phyloP scores from a whole-genome alignment of 1,140 invertebrate species.

The Scaptomyza graminum region DNA sequence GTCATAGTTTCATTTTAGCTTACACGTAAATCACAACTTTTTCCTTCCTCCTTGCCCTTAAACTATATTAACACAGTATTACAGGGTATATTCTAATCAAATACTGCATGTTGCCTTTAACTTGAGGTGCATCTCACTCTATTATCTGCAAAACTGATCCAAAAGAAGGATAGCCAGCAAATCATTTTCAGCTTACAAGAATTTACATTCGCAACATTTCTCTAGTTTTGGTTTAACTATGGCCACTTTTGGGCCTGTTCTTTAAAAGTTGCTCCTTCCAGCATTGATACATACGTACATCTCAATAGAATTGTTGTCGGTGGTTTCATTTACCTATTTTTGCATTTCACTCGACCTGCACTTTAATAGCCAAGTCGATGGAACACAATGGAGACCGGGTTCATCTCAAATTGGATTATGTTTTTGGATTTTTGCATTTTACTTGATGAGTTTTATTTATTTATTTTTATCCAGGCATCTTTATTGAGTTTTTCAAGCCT shows the following conservation, averaged over 20 bases:
- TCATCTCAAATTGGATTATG: conserved; percentile 8
- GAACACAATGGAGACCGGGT: neutral
- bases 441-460: neutral
- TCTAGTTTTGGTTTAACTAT: neutral
- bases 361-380: neutral
- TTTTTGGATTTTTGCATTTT: neutral
- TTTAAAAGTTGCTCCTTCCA: neutral
- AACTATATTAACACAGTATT: neutral
- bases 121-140: neutral
- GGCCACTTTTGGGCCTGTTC: neutral
- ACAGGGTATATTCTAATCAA: neutral
- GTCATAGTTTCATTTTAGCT: no score
- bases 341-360: neutral
- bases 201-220: conserved; percentile 4
- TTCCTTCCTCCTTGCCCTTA: no score
- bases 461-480: no score
- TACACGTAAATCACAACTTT: no score
- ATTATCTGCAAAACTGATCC: neutral
- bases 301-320: neutral
- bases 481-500: neutral
- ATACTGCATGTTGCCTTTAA: neutral
- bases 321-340: neutral
- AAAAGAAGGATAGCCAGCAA: neutral
- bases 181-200: neutral
- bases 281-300: neutral